Evolutionary conservation across 2,113 vertebrate genomes (phyloP).

Genomic region (Eolophus roseicapilla): DNA sequence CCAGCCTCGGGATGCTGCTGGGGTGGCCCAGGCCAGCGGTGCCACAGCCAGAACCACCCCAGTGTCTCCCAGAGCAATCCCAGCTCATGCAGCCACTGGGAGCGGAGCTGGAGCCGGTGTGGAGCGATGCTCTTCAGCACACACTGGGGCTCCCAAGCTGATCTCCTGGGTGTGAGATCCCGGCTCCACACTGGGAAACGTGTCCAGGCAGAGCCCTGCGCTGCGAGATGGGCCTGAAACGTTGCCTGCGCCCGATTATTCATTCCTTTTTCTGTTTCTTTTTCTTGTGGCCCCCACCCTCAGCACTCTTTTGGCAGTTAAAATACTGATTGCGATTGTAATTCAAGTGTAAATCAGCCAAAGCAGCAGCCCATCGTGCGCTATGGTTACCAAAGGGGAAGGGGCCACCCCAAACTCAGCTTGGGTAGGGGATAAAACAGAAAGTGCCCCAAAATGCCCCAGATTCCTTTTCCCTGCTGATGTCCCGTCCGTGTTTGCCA

Average conservation of each 20-base stretch:
- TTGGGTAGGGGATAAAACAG: neutral
- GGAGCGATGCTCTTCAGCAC: neutral
- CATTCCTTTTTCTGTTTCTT: neutral
- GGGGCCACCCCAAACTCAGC: fast-evolving
- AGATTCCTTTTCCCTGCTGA: neutral
- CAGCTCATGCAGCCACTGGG: neutral
- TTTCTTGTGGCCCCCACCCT: neutral
- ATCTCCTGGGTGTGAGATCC: neutral
- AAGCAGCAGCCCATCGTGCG: fast-evolving
- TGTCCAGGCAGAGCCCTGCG: neutral
- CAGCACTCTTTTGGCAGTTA: neutral
- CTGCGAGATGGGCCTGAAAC: neutral
- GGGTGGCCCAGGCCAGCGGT: neutral
- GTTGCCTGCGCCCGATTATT: neutral
- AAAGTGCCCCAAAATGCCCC: neutral
- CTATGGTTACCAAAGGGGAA: fast-evolving
- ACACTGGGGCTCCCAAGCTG: neutral
- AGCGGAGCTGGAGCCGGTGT: neutral
- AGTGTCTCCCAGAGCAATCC: neutral
- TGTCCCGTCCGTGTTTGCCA: fast-evolving
- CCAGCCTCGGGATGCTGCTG: no score
- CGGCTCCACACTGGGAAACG: neutral
- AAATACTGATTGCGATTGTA: neutral
- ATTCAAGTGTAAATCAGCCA: neutral
- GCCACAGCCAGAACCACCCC: neutral